Base-by-base conservation (phyloP, 2,113 vertebrate genomes). In the Crotalus tigris region DNA sequence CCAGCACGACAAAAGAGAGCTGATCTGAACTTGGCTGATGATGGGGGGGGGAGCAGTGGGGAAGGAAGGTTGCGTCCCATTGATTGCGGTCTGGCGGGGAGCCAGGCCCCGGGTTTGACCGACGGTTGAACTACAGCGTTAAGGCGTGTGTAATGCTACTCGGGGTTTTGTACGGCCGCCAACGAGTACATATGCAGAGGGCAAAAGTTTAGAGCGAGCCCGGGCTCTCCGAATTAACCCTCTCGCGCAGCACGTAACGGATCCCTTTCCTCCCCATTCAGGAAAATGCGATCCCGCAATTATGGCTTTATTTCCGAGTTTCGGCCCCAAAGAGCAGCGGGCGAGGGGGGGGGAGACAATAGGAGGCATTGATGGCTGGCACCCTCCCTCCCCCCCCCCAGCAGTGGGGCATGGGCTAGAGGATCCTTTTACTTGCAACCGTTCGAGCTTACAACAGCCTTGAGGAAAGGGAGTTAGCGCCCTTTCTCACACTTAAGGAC, bases 71-170 rank as follows among this genome's bases (percentile, higher is more conserved):
- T 97, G 98, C 97, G 98, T 99, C 98, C 98, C 98, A 98, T 98
- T 99, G 98, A 99, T 98, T 99, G 98, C 98, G 98, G 98, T 98
- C 98, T 99, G 99, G 99, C 98, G 96, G 94, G 90, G 96, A 97
- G 99, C 99, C 99, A 99, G 98, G 97, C 98, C 98, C 98, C 97
- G 96, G 98, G 98, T 98, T 98, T 99, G 99, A 99, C 99, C 99
- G 98, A 97, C 98, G 98, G 99, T 98, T 99, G 99, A 99, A 99
- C 99, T 98, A 98, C 98, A 99, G 99, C 98, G 98, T 99, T 98
- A 98, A 98, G 98, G 98, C 98, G 98, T 98, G 98, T 98, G 98
- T 98, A 98, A 98, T 98, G 98, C 97, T 98, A 98, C 98, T 97
- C 96, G 54, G 96, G 61, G 97, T 93, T 97, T 98, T 98, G 98